Percentiles rank a stretch among this genome's conserved stretches.
Conservation (phyloP, 2,113 vertebrate genomes). For the Scomber japonicus region DNA sequence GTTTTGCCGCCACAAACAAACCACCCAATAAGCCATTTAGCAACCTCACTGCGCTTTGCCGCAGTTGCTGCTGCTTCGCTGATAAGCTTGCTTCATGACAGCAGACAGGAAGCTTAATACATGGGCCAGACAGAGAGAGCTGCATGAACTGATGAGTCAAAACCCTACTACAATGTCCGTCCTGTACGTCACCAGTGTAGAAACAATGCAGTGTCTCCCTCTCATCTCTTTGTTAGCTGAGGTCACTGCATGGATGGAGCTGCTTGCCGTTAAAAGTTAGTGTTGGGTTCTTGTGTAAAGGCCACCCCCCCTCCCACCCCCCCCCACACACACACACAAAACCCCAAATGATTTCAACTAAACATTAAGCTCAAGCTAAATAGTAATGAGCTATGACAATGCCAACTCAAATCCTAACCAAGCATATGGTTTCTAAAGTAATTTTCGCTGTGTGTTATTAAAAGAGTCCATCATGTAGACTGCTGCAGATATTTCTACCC, state of each 20-base stretch:
- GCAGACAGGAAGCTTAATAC: conserved; percentile 71
- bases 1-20: conserved; percentile 74
- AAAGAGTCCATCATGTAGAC: neutral
- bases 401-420: neutral
- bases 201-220: conserved; percentile 66
- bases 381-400: neutral
- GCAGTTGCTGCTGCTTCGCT: conserved; percentile 47
- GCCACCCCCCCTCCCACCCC: neutral
- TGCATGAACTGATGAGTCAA: conserved; percentile 60
- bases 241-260: conserved; percentile 9
- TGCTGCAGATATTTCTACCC: neutral
- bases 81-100: conserved; percentile 66
- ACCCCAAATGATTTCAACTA: neutral
- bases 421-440: conserved; percentile 5
- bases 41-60: conserved; percentile 41
- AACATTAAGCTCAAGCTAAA: neutral
- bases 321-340: too few relatives aligned
- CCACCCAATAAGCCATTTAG: conserved; percentile 50
- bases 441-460: neutral
- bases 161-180: conserved; percentile 42
- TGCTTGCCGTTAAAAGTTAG: conserved; percentile 5
- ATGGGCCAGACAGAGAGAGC: conserved; percentile 39
- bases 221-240: conserved; percentile 37
- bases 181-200: conserved; percentile 44
- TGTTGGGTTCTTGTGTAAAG: neutral